These are phyloP conservation scores for Crenuchus spilurus DNA, from an alignment of 2,797 vertebrate species.

Conservation along the genomic window DNA sequence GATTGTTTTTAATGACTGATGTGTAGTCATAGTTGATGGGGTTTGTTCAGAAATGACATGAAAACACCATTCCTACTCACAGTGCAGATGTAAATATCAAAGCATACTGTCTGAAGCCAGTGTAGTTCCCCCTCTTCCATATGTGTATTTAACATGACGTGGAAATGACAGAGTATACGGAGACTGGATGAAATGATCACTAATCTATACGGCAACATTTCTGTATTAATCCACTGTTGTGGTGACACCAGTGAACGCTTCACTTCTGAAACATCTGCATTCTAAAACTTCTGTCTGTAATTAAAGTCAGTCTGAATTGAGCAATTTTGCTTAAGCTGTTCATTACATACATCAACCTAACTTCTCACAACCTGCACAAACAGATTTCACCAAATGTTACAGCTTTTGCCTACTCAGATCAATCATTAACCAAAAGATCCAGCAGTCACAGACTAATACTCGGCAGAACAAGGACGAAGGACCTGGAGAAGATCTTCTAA, in stretches of 20 bases:
- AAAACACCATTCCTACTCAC: slow-evolving; percentile 53
- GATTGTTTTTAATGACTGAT: not conserved
- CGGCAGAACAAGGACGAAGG: too few relatives aligned
- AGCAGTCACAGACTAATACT: too few relatives aligned
- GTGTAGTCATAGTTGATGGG: not conserved
- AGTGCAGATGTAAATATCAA: slow-evolving; percentile 50
- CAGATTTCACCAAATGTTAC: too few relatives aligned
- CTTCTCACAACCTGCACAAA: too few relatives aligned
- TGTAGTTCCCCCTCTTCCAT: not conserved
- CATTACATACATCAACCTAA: too few relatives aligned
- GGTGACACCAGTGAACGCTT: not conserved
- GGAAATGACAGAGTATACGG: slow-evolving; percentile 23
- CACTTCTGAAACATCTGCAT: not conserved
- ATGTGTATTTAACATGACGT: not conserved
- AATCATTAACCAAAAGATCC: too few relatives aligned
- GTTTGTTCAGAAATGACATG: slow-evolving; percentile 36
- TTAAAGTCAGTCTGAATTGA: slow-evolving; percentile 24
- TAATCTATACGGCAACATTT: not conserved
- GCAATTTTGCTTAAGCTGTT: too few relatives aligned
- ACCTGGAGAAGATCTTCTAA: too few relatives aligned
- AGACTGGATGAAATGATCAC: not conserved
- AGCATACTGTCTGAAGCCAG: not conserved
- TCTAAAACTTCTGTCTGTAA: not conserved
- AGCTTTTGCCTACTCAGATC: too few relatives aligned
- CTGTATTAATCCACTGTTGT: not conserved